These are phyloP conservation scores for Lophura swinhoii DNA, from an alignment of 2,797 vertebrate species.

Conservation along the genomic window DNA sequence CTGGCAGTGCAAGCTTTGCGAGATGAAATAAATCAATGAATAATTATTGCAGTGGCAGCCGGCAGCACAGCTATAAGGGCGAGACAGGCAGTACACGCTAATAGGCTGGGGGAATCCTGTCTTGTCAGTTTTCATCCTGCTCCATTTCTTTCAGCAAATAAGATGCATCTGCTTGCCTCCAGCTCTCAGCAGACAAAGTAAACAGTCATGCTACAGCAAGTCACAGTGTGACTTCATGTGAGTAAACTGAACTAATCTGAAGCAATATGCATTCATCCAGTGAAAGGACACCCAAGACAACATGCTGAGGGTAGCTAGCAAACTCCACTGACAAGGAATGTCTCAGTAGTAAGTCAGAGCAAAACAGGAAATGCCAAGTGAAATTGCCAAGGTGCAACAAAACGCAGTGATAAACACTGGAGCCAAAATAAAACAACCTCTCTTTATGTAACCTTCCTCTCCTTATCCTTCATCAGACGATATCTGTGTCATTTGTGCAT, in stretches of 20 bases:
- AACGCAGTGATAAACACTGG: background rate
- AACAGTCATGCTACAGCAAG: slow-evolving; percentile 38
- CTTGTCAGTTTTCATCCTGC: slow-evolving; percentile 49
- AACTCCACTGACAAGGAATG: background rate
- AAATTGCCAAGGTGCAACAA: background rate
- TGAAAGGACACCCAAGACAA: background rate
- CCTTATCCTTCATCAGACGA: background rate
- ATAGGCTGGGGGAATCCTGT: slow-evolving; percentile 33
- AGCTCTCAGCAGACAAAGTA: slow-evolving; percentile 49
- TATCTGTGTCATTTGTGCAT: background rate
- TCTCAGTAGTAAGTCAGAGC: background rate
- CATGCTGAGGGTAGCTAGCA: background rate
- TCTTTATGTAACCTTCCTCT: background rate
- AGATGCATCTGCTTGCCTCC: slow-evolving; percentile 56
- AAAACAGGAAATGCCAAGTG: background rate
- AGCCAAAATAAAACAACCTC: background rate
- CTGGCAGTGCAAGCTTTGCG: background rate
- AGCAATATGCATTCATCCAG: slow-evolving; percentile 5
- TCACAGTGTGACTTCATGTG: background rate
- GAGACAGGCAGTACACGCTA: background rate
- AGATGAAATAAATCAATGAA: slow-evolving; percentile 48
- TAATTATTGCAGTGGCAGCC: slow-evolving; percentile 30
- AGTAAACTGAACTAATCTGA: slow-evolving; percentile 11
- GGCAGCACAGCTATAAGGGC: background rate
- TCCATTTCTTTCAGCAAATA: slow-evolving; percentile 62